These are phyloP conservation scores for Lasius platythorax DNA, from an alignment of 2,888 invertebrate genomes.

Conservation along the genomic window DNA sequence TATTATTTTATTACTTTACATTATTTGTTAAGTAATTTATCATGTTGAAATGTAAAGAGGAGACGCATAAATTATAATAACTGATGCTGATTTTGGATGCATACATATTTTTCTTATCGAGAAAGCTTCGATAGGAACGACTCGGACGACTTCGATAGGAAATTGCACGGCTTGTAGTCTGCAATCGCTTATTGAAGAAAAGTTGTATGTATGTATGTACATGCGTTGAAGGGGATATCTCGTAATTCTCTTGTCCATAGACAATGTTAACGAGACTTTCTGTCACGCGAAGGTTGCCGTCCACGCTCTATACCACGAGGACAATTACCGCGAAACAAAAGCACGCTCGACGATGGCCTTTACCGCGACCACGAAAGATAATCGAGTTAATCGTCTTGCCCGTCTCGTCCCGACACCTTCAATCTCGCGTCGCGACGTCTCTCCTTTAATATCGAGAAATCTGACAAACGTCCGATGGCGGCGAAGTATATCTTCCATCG, in stretches of 20 bases:
- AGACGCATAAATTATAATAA: not conserved
- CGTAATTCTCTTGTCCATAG: conserved; percentile 28
- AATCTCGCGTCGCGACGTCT: conserved; percentile 3
- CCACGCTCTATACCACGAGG: conserved; percentile 16
- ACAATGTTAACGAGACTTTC: conserved; percentile 49
- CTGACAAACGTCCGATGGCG: not conserved
- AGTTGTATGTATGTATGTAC: not conserved
- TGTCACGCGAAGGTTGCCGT: conserved; percentile 64
- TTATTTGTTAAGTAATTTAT: not conserved
- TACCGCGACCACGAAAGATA: conserved; percentile 60
- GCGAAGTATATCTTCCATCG: not conserved
- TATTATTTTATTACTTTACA: too few species aligned
- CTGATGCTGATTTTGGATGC: not conserved
- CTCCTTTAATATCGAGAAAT: conserved; percentile 14
- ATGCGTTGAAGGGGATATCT: conserved; percentile 37
- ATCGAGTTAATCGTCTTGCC: conserved; percentile 68
- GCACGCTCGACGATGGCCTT: conserved; percentile 39
- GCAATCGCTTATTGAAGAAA: not conserved
- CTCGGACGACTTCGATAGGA: not conserved
- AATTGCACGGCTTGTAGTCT: not conserved
- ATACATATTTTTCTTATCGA: not conserved
- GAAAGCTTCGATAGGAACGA: not conserved
- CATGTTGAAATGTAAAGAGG: not conserved
- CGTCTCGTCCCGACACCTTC: conserved; percentile 26
- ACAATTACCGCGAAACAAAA: conserved; percentile 59